Base-by-base conservation (phyloP, 2,113 vertebrate species). In the Todiramphus chloris region DNA sequence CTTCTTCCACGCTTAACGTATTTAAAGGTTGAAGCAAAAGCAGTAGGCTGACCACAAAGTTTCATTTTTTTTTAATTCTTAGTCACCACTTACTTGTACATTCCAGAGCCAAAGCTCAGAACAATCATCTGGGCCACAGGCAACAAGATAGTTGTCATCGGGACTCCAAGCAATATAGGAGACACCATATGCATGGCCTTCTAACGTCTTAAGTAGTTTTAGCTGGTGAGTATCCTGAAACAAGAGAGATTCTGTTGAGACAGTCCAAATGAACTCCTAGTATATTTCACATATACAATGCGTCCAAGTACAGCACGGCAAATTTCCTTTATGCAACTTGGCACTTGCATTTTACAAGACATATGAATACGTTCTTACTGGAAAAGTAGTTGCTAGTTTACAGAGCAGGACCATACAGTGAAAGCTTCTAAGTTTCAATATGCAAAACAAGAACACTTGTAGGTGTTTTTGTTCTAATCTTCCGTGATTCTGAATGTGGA, bases 61-160 rank as follows among this genome's bases (percentile, higher is more conserved):
- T 83, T 50, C 76, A 16, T 16, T 55, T 55, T 55, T 55, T 30
- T 51, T 94, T 77, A 15, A 48, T 10, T 83, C 59, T 69, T 44
- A 81, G 77, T 63, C 60, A 73, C 28, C 83, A 68, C 97, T 98
- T 98, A 99, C 99, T 98, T 99, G 99, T 89, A 99, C 98, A 89
- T 99, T 99, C 99, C 99, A 99, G 73, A 99, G 99, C 99, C 99
- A 99, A 90, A 99, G 98, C 96, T 99, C 99, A 67, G 99, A 99
- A 97, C 99, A 99, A 98, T 99, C 99, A 93, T 99, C 99, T 37
- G 99, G 99, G 82, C 99, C 99, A 92, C 99, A 99, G 69, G 99
- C 99, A 96, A 99, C 99, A 96, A 99, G 98, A 64, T 99, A 99
- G 87, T 97, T 98, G 97, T 99, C 99, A 89, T 99, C 99, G 5